Percentiles rank a stretch among this genome's conserved stretches.
phyloP scores from a whole-genome alignment of 2,113 vertebrate genomes.

The Colius striatus region DNA sequence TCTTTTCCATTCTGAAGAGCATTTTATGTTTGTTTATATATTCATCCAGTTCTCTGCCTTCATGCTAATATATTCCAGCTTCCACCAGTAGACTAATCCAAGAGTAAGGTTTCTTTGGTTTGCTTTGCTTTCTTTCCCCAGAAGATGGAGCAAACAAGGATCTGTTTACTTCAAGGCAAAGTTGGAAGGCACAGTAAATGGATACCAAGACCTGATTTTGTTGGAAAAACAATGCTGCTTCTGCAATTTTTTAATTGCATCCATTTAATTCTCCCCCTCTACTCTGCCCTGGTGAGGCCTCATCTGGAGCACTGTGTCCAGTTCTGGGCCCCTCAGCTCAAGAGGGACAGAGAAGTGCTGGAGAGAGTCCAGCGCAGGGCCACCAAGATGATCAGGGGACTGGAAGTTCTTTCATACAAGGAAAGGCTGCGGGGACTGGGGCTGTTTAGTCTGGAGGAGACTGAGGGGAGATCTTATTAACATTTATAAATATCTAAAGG shows the following conservation, averaged over 20 bases:
- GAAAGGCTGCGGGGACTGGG: too few species aligned
- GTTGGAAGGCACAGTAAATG: not conserved
- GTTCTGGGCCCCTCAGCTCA: too few species aligned
- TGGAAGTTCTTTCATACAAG: too few species aligned
- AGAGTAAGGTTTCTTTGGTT: not conserved
- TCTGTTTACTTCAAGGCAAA: not conserved
- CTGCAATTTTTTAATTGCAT: not conserved
- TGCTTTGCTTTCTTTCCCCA: not conserved
- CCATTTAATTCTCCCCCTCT: too few species aligned
- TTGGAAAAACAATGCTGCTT: not conserved
- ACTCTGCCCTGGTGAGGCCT: too few species aligned
- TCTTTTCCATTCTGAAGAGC: not conserved
- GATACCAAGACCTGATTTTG: fast-evolving
- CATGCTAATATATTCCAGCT: fast-evolving
- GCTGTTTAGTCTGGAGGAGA: too few species aligned
- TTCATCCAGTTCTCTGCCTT: not conserved
- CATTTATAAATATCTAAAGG: too few species aligned
- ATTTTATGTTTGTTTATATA: not conserved
- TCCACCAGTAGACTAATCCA: not conserved
- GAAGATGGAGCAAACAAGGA: fast-evolving
- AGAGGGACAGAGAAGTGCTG: too few species aligned
- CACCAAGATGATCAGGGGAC: too few species aligned
- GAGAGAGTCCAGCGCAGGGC: too few species aligned
- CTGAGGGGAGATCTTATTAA: too few species aligned
- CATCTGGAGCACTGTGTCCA: too few species aligned